These are phyloP conservation scores for Cairina moschata DNA, from an alignment of 2,113 vertebrate genomes.

Conservation along the genomic window DNA sequence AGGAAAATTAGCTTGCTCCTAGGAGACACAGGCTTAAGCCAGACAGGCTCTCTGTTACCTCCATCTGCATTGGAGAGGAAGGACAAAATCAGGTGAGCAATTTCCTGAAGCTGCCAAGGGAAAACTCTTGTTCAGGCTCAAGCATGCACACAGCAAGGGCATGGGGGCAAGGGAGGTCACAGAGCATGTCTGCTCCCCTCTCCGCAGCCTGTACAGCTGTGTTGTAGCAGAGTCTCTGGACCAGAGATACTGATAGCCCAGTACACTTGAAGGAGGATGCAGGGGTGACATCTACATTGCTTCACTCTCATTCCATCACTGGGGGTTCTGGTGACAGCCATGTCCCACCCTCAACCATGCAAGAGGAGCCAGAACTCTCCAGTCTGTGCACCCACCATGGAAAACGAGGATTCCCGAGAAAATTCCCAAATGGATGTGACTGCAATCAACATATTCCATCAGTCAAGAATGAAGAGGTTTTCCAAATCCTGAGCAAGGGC, in stretches of 20 bases:
- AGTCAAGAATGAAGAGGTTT: background rate
- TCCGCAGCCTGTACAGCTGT: background rate
- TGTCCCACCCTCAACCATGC: background rate
- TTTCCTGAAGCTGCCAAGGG: background rate
- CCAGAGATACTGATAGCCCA: background rate
- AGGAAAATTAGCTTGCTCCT: background rate
- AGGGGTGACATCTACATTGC: background rate
- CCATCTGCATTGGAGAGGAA: background rate
- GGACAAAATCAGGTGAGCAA: background rate
- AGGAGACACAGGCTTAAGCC: background rate
- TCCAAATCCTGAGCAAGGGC: background rate
- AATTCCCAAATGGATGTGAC: background rate
- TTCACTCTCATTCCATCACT: background rate
- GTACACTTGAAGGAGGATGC: background rate
- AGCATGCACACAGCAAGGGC: background rate
- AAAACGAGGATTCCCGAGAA: background rate
- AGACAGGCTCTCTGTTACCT: background rate
- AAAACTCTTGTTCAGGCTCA: background rate
- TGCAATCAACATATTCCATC: background rate
- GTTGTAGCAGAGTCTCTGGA: background rate
- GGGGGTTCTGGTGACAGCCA: background rate
- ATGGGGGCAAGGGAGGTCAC: background rate
- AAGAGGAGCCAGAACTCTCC: background rate
- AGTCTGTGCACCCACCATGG: background rate
- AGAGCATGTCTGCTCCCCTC: background rate